A percentile compares a stretch with the other conserved stretches of the same genome.
Conservation (phyloP, 2,888 invertebrate species). For the Cephus runcator region DNA sequence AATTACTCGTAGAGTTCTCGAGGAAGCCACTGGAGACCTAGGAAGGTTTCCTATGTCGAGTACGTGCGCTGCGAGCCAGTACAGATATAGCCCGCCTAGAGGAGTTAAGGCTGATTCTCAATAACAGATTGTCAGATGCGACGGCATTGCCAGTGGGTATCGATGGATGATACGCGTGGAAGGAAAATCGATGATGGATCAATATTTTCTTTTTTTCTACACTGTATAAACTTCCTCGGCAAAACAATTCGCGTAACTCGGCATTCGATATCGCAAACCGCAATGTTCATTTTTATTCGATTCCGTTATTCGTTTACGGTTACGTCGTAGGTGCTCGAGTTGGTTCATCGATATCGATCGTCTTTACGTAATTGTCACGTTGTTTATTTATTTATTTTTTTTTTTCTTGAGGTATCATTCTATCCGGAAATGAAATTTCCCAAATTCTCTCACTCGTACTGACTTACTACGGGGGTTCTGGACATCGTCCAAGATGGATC, state of each 20-base stretch:
- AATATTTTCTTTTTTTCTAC: not conserved
- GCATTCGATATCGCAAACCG: not conserved
- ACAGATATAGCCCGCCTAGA: not conserved
- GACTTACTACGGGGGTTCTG: constrained; percentile 74
- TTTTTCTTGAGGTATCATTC: constrained; percentile 69
- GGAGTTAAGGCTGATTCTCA: not conserved
- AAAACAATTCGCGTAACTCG: not conserved
- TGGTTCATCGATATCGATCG: not conserved
- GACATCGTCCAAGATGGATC: constrained; percentile 76
- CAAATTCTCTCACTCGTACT: constrained; percentile 74
- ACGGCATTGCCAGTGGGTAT: not conserved
- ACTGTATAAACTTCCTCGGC: not conserved
- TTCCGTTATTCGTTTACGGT: not conserved
- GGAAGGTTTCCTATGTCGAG: not conserved
- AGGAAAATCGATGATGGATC: not conserved
- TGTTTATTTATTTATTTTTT: not conserved
- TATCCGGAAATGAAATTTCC: constrained; percentile 77
- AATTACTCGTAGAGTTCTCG: constrained; percentile 1
- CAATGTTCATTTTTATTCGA: not conserved
- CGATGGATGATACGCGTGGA: not conserved
- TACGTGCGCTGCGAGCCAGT: not conserved
- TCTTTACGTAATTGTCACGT: not conserved
- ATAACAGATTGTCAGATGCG: not conserved
- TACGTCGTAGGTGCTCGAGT: not conserved
- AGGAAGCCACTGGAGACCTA: not conserved